Evolutionary conservation across 2,797 vertebrate genomes (phyloP), one percentile per base, ranked within the genome.

Genomic region (Meriones psammophilus): DNA sequence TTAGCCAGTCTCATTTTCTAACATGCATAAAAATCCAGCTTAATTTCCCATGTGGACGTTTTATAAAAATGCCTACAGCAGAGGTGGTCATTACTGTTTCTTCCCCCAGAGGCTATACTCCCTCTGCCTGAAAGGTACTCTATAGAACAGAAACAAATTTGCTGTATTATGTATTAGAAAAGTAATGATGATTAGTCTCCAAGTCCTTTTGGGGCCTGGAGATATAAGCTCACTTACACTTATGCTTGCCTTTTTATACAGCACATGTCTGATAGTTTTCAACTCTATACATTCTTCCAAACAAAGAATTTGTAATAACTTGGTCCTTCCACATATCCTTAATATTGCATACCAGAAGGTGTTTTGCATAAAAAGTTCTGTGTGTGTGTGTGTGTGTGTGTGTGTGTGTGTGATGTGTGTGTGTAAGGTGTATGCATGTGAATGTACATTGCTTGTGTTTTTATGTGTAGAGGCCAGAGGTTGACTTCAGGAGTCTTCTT

Each of bases 11-110:
- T 92, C 92, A 96, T 97, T 96, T 91, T 94, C 83, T 76, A 94
- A 84, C 76, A 91, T 79, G 88, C 54, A 92, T 91, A 94, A 95
- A 95, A 91, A 95, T 42, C 60, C 92, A 86, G 91, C 66, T 97
- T 97, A 96, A 97, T 97, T 97, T 97, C 96, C 95, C 97, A 97
- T 89, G 73, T 89, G 97, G 89, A 56, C 68, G 92, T 91, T 97
- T 96, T 91, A 79, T 64, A 94, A 97, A 88, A 73, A 54, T 26
- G 42, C 58, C 50, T 26, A 56, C 26, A 92, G 39, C 86, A 96
- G 89, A 91, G n/a, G 73, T 92, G 93, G 91, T 89, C 96, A 58
- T 92, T 80, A 36, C 79, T 64, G 80, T 42, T 91, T 90, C 26
- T 96, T 33, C 17, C 88, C 85, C 89, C 50, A 79, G 26, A 83